Conservation (phyloP, 2,888 invertebrate genomes). For the Melieria crassipennis region DNA sequence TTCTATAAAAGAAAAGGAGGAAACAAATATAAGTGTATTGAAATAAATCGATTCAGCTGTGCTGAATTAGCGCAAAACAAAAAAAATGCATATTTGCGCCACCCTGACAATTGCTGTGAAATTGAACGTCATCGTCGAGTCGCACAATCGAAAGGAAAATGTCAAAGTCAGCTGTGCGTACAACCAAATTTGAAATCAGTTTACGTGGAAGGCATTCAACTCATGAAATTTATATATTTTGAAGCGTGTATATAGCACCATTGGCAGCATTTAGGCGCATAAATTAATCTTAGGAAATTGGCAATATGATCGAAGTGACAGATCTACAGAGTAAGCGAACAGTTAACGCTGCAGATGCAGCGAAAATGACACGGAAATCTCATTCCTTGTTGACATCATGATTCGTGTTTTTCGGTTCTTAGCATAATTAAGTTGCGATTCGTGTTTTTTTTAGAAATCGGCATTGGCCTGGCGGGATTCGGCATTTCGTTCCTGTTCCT, state of each 20-base stretch:
- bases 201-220: slow-evolving; percentile 49
- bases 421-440: slow-evolving; percentile 27
- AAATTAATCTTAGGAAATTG: slow-evolving; percentile 22
- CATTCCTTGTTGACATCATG: not conserved
- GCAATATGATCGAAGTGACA: slow-evolving; percentile 82
- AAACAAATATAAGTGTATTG: no score
- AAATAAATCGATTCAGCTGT: no score
- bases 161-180: slow-evolving; percentile 43
- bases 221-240: slow-evolving; percentile 17
- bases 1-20: no score
- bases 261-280: slow-evolving; percentile 2
- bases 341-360: no score
- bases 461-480: slow-evolving; percentile 95
- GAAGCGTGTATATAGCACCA: not conserved
- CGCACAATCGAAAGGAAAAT: slow-evolving; percentile 2
- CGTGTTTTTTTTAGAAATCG: slow-evolving; percentile 82
- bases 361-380: no score
- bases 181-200: slow-evolving; percentile 45
- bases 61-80: no score
- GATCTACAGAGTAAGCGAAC: slow-evolving; percentile 81
- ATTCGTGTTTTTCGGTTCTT: slow-evolving; percentile 18
- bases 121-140: no score
- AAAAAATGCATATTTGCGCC: no score
- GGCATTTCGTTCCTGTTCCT: slow-evolving; percentile 95
- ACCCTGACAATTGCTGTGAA: no score